Base-by-base conservation (phyloP, 2,888 invertebrate genomes). In the Epirrita christyi region DNA sequence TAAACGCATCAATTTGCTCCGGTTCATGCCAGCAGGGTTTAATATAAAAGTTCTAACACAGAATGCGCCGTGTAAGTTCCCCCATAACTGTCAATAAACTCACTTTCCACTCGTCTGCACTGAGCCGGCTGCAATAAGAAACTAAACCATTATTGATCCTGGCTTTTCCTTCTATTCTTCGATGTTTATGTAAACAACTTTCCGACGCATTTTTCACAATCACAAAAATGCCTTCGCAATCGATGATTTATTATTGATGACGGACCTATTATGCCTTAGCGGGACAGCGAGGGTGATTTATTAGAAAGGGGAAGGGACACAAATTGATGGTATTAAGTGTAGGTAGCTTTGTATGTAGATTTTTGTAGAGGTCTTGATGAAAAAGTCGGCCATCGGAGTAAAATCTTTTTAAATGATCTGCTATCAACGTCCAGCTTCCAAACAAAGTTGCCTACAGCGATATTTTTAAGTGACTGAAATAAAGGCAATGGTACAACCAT, bases 41-140 rank as follows among this genome's bases (percentile, higher is more conserved):
- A 70, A 71, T 70, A 73, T 66, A 71, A 73, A 78, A 75, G 74
- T 75, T 78, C 53, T 52, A 66, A 14, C 47, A 55, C 54, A 59
- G 29, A 58, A 47, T 44, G 15, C 55, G 46, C 66, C 59, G 69
- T 57, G 29, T 44, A 43, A 52, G 48, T 46, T 55, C 42, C 43
- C 44, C 42, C 40, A 50, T 56, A 54, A 51, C 63, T 61, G 59
- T 55, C 62, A 48, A 57, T 59, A 63, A 57, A 50, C 51, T 38
- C 36, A 51, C 36, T 51, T 46, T 52, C 44, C 13, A 27, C 38
- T 44, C 34, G 41, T 50, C 6, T 42, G 21, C 32, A 28, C 8
- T 11, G 32, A 2, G 36, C 28, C 13, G 6, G 14, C 14, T 43
- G 36, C 36, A 37, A 38, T 55, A 55, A 47, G 9, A 47, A 43